phyloP scores from a whole-genome alignment of 2,888 invertebrate species.

The Archaeoteleia sp. region DNA sequence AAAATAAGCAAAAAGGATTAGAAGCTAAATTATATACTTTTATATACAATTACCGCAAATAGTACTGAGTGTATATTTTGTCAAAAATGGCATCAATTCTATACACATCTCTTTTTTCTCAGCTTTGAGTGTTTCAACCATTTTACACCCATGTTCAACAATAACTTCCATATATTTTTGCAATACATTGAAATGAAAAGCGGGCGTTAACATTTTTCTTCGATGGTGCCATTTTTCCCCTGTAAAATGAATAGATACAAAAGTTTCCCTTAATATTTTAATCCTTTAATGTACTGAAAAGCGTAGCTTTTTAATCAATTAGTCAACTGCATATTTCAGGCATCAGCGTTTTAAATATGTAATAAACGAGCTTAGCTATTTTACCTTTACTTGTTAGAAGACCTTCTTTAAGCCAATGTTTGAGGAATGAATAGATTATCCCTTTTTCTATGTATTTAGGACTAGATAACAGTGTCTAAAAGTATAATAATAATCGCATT shows the following conservation, averaged over 20 bases:
- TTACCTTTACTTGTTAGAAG: constrained; percentile 71
- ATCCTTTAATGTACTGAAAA: too few species aligned
- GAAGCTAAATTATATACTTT: too few species aligned
- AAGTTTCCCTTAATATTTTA: too few species aligned
- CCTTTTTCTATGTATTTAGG: constrained; percentile 69
- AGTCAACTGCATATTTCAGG: too few species aligned
- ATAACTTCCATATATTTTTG: constrained; percentile 73
- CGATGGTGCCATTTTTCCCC: constrained; percentile 79
- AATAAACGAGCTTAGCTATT: background rate
- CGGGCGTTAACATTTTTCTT: constrained; percentile 80
- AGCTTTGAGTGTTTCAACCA: constrained; percentile 64
- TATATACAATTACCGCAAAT: constrained; percentile 80
- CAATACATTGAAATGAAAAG: constrained; percentile 81
- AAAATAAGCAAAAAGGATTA: too few species aligned
- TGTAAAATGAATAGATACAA: constrained; percentile 60
- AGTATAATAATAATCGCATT: background rate
- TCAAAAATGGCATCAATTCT: constrained; percentile 77
- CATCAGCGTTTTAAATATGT: background rate
- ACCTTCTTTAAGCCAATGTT: constrained; percentile 74
- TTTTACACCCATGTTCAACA: constrained; percentile 73
- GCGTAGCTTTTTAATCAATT: too few species aligned
- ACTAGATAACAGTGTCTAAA: constrained; percentile 66
- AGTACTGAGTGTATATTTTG: constrained; percentile 79
- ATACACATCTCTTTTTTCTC: constrained; percentile 58
- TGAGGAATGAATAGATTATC: constrained; percentile 67